Evolutionary conservation across 2,888 invertebrate species (phyloP), one percentile per base, ranked within the genome.

Genomic region (Lasioglossum villosulum): DNA sequence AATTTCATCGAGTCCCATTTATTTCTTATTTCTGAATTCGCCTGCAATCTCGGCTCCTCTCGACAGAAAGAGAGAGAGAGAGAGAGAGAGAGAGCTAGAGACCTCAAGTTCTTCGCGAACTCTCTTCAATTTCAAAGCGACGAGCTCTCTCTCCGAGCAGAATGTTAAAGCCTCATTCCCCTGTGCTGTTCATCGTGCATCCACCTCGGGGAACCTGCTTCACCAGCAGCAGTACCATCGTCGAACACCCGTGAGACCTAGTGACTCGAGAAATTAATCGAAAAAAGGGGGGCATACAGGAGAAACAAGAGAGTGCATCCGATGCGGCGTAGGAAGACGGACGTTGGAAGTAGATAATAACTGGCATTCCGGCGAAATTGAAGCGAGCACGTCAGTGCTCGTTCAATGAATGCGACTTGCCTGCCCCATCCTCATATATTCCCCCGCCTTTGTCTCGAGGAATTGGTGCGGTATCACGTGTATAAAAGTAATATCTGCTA

Each of bases 401-500:
- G 80, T 74, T 72, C 59, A 68, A 84, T 72, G 75, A 84, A 52
- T 39, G 75, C 79, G 70, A 39, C 78, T 72, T 72, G 73, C 74
- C 27, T 70, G 42, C 56, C 72, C 23, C 75, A 48, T 68, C 73
- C 66, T 82, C 89, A 74, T 88, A 84, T 76, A 83, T 83, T 71
- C 79, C 34, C 56, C 16, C 27, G 45, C 86, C 89, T 91, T 90
- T 90, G 90, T 90, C 86, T 88, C 82, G 74, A 84, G 84, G 77
- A 91, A 90, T 75, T 86, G 91, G 90, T 90, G 91, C 84, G 82
- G 84, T 86, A 91, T 89, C 86, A 78, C 86, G 85, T 79, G 86
- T 90, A 87, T 89, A 85, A 89, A 89, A 88, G 90, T 91, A 90
- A 90, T 91, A 91, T 91, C 91, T 89, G 82, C 74, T 84, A 84